phyloP scores from a whole-genome alignment of 2,797 vertebrate species.

The Aselliscus stoliczkanus region DNA sequence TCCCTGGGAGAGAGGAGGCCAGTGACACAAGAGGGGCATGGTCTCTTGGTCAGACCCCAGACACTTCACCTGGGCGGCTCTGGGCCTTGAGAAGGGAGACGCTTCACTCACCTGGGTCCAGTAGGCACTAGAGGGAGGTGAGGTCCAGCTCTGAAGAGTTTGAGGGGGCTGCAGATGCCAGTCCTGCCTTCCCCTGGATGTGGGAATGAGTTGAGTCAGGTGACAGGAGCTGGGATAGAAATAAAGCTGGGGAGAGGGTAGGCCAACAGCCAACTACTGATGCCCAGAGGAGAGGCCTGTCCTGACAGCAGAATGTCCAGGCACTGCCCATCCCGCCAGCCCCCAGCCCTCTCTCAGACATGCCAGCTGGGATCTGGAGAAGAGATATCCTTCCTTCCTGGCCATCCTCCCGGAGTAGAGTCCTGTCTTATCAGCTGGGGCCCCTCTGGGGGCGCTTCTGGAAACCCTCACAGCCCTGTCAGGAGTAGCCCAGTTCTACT shows the following conservation, averaged over 20 bases:
- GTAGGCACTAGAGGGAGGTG: not conserved
- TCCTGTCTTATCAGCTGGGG: not conserved
- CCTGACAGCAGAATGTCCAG: not conserved
- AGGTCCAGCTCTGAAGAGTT: not conserved
- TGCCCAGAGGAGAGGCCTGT: not conserved
- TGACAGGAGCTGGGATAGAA: not conserved
- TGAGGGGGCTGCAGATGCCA: not conserved
- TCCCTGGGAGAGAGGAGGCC: not conserved
- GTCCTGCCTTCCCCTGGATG: not conserved
- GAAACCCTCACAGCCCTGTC: not conserved
- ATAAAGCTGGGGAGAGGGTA: not conserved
- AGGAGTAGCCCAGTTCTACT: too few relatives aligned
- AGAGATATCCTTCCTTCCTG: not conserved
- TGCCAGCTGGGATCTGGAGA: not conserved
- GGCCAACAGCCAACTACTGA: not conserved
- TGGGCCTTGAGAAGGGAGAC: not conserved
- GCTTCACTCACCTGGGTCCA: not conserved
- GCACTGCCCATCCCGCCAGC: not conserved
- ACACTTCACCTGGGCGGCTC: not conserved
- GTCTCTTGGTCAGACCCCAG: not conserved
- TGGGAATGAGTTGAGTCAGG: not conserved
- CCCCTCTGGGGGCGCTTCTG: not conserved
- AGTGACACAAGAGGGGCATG: fast-evolving
- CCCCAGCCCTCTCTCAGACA: not conserved
- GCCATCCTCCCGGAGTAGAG: not conserved